Evolutionary conservation across 1,140 invertebrate genomes (phyloP).

Genomic region (Drosophila littoralis): DNA sequence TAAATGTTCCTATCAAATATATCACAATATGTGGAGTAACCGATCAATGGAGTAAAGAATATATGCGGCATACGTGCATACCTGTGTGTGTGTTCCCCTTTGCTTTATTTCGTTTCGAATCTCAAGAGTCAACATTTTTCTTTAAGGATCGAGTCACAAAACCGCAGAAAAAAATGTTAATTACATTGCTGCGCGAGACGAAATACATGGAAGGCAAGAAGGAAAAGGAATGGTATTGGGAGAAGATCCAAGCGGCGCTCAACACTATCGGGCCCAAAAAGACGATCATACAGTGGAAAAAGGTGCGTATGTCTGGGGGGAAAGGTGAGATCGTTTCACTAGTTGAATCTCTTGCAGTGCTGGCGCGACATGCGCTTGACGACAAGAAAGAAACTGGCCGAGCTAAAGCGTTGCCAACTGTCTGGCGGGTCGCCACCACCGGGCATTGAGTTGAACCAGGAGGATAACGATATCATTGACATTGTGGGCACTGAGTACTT

Average conservation of each 20-base stretch:
- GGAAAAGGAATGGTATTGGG: constrained; percentile 83
- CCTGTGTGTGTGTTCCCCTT: no score
- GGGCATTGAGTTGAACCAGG: constrained; percentile 79
- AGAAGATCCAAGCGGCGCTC: constrained; percentile 79
- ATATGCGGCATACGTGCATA: no score
- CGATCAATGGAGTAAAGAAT: not conserved
- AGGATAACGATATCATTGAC: constrained; percentile 82
- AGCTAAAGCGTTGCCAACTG: constrained; percentile 78
- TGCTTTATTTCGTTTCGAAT: no score
- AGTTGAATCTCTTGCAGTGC: constrained; percentile 48
- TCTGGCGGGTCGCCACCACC: constrained; percentile 79
- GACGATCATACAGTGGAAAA: constrained; percentile 84
- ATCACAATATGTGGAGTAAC: not conserved
- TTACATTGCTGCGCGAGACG: constrained; percentile 78
- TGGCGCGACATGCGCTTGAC: constrained; percentile 83
- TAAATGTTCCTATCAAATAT: no score
- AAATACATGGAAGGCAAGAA: constrained; percentile 84
- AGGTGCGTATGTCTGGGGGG: constrained; percentile 40
- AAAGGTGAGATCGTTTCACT: not conserved
- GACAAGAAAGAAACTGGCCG: constrained; percentile 77
- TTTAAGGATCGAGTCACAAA: constrained; percentile 83
- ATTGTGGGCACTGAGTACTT: constrained; percentile 83
- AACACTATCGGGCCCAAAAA: constrained; percentile 83
- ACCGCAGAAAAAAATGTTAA: constrained; percentile 83
- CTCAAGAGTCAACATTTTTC: constrained; percentile 19